phyloP scores from a whole-genome alignment of 2,797 vertebrate genomes.

The Fringilla coelebs region DNA sequence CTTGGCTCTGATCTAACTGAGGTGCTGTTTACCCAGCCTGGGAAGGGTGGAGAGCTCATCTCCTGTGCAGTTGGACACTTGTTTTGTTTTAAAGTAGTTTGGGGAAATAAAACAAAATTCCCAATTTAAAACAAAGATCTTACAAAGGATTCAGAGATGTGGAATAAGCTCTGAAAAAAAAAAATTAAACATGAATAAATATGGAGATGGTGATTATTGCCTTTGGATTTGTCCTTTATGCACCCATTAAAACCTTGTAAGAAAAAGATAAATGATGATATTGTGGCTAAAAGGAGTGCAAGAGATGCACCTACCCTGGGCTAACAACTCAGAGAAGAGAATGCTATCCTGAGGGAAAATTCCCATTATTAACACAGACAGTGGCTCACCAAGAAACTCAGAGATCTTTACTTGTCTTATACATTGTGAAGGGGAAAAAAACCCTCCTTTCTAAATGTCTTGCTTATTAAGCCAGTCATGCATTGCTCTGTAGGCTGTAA shows the following conservation, averaged over 20 bases:
- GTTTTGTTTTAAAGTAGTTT: background rate
- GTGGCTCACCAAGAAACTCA: constrained; percentile 20
- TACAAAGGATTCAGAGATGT: background rate
- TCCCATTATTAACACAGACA: constrained; percentile 15
- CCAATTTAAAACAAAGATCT: rapidly evolving
- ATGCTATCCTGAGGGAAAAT: constrained; percentile 21
- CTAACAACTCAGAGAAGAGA: background rate
- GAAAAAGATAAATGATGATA: background rate
- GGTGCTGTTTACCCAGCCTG: background rate
- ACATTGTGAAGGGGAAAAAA: background rate
- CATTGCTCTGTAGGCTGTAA: constrained; percentile 70
- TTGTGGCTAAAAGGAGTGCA: background rate
- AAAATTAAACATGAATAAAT: background rate
- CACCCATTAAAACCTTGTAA: background rate
- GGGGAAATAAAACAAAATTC: background rate
- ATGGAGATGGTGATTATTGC: background rate
- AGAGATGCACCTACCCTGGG: background rate
- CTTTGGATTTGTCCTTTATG: background rate
- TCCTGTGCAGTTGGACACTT: background rate
- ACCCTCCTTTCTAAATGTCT: constrained; percentile 60
- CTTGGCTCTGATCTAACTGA: background rate
- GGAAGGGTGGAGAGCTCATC: background rate
- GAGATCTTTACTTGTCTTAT: constrained; percentile 48
- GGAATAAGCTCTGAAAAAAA: background rate
- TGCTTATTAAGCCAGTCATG: constrained; percentile 75